Percentiles rank a stretch among this genome's conserved stretches.
These are phyloP conservation scores for Psix sp. DNA, from an alignment of 1,140 invertebrate genomes.

Conservation along the genomic window DNA sequence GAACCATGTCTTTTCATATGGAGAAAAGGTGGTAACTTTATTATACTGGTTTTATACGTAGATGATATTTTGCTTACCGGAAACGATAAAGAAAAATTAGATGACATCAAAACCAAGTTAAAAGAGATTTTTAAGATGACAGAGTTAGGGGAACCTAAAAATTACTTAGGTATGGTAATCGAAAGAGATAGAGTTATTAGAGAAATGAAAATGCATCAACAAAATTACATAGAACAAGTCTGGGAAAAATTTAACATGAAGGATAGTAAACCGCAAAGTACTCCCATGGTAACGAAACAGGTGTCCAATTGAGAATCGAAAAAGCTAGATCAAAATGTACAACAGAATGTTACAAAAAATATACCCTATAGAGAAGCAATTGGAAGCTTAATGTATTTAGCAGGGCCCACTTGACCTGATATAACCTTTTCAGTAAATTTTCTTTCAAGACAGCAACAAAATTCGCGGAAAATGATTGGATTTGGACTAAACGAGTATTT, in stretches of 20 bases:
- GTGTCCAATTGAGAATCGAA: neutral
- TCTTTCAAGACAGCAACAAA: neutral
- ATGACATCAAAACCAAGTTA: neutral
- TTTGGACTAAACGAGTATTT: constrained; percentile 3
- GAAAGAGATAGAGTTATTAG: neutral
- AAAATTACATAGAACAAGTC: neutral
- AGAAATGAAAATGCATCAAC: neutral
- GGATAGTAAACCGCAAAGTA: neutral
- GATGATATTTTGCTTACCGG: neutral
- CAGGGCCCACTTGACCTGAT: neutral
- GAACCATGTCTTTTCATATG: neutral
- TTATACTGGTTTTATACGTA: neutral
- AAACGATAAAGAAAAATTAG: neutral
- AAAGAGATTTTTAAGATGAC: neutral
- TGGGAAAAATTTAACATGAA: neutral
- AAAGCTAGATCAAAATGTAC: neutral
- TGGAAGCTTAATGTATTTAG: neutral
- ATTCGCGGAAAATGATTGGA: neutral
- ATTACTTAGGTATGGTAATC: neutral
- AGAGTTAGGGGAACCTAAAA: neutral
- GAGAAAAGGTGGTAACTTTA: neutral
- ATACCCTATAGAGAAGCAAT: neutral
- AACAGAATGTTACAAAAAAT: neutral
- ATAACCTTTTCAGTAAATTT: neutral
- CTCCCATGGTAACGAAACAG: neutral